A percentile compares a stretch with the other conserved stretches of the same genome.
Conservation (phyloP, 2,888 invertebrate genomes). For the Notodonta ziczac region DNA sequence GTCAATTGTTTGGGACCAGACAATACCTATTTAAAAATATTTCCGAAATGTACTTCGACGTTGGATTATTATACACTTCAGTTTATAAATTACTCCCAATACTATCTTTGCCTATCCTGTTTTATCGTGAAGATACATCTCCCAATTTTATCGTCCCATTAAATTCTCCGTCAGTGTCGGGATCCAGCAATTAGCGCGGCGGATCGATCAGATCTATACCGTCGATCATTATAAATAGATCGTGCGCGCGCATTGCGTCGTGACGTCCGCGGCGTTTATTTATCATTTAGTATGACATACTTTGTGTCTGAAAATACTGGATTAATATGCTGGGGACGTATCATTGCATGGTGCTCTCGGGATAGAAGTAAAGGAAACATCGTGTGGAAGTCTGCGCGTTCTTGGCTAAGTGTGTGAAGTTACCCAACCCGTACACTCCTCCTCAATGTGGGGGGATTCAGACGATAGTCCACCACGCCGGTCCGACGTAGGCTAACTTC, state of each 20-base stretch:
- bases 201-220: conserved; percentile 1
- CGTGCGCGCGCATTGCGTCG: neutral
- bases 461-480: too few relatives aligned
- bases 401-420: too few relatives aligned
- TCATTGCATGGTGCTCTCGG: neutral
- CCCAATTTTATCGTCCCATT: neutral
- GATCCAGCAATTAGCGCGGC: neutral
- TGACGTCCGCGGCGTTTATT: neutral
- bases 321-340: neutral
- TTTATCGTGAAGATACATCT: neutral
- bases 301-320: neutral
- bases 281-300: conserved; percentile 1
- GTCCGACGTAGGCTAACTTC: too few relatives aligned
- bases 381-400: too few relatives aligned
- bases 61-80: too few relatives aligned
- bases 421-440: too few relatives aligned
- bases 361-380: too few relatives aligned
- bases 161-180: neutral
- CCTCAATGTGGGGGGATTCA: too few relatives aligned
- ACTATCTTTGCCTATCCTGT: neutral
- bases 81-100: neutral
- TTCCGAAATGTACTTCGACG: too few relatives aligned
- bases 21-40: too few relatives aligned
- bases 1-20: too few relatives aligned
- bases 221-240: conserved; percentile 6